Conservation (phyloP, 2,113 vertebrate genomes). For the Orientallactaga bullata region DNA sequence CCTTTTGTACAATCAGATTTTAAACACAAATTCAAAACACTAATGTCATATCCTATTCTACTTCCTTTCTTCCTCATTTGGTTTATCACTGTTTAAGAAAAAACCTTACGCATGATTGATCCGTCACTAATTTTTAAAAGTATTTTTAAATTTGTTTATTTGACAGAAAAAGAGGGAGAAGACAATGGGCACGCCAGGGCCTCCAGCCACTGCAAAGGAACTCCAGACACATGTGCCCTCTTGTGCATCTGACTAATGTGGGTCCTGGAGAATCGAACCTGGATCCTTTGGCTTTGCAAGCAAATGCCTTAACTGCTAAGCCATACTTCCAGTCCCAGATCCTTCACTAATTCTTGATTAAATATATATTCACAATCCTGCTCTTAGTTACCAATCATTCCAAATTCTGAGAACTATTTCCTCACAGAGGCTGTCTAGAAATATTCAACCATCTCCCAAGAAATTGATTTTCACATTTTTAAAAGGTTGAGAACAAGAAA, state of each 20-base stretch:
- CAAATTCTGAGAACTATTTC: slow-evolving; percentile 61
- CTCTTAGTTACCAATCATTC: background rate
- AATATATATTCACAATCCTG: background rate
- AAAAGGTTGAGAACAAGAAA: slow-evolving; percentile 36
- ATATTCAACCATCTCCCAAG: slow-evolving; percentile 17
- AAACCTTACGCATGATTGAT: background rate
- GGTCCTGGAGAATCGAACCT: no score
- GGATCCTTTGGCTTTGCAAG: no score
- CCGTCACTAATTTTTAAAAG: slow-evolving; percentile 14
- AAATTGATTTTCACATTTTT: slow-evolving; percentile 13
- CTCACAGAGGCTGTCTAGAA: slow-evolving; percentile 34
- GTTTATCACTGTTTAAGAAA: background rate
- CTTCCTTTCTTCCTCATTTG: slow-evolving; percentile 10
- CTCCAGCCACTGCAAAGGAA: no score
- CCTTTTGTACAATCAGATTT: background rate
- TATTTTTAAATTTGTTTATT: no score
- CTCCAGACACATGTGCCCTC: no score
- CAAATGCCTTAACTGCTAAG: no score
- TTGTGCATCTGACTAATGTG: no score
- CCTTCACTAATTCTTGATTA: slow-evolving; percentile 41
- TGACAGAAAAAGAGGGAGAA: no score
- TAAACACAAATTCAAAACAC: background rate
- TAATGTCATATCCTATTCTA: background rate
- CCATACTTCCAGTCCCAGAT: no score
- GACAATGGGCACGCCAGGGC: no score